Percentiles rank a stretch among this genome's conserved stretches.
Evolutionary conservation across 2,113 vertebrate genomes (phyloP).

Genomic region (Antigone vipio): DNA sequence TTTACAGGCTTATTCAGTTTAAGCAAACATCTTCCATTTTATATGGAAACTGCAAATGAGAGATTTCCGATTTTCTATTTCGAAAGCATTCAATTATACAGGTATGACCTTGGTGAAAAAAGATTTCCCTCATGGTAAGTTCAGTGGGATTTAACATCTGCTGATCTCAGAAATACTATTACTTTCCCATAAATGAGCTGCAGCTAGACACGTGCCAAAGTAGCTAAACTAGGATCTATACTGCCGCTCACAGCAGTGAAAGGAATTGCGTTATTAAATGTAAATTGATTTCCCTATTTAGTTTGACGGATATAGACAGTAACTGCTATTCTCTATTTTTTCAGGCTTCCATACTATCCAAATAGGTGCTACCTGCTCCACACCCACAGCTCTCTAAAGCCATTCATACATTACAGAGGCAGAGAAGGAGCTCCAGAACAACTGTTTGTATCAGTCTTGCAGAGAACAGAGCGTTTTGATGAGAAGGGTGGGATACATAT

Average conservation of each 20-base stretch:
- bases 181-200: not conserved
- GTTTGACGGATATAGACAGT: not conserved
- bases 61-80: not conserved
- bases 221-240: not conserved
- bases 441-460: not conserved
- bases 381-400: not conserved
- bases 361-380: not conserved
- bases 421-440: not conserved
- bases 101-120: not conserved
- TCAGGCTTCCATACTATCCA: not conserved
- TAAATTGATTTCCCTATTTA: not conserved
- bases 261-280: not conserved
- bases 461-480: not conserved
- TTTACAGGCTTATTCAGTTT: not conserved
- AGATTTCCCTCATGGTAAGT: not conserved
- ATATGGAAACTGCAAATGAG: not conserved
- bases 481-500: not conserved
- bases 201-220: not conserved
- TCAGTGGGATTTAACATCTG: not conserved
- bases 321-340: not conserved
- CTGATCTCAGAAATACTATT: not conserved
- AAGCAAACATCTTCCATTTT: not conserved
- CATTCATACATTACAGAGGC: not conserved
- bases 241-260: not conserved
- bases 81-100: not conserved